Evolutionary conservation across 1,140 invertebrate species (phyloP).

Genomic region (Cyclina sinensis): DNA sequence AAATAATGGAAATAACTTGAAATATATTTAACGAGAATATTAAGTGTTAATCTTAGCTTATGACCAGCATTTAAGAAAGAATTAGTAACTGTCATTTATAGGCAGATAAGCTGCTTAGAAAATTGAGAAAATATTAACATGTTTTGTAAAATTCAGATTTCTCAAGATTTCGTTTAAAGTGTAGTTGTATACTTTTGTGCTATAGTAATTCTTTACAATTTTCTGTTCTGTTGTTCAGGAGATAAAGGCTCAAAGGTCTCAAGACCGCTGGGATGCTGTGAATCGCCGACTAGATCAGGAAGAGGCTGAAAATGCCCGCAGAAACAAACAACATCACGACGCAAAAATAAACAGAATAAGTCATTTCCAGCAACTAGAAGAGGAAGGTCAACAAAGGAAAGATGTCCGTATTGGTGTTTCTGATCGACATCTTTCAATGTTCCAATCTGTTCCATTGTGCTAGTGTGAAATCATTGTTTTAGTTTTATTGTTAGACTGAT

Average conservation of each 20-base stretch:
- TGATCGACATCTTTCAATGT: conserved; percentile 76
- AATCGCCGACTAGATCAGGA: conserved; percentile 73
- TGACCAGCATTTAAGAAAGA: no score
- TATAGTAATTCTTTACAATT: no score
- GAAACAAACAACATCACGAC: conserved; percentile 69
- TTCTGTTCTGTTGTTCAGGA: conserved; percentile 76
- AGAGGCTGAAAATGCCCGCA: conserved; percentile 64
- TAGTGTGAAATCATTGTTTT: conserved; percentile 18
- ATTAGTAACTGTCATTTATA: no score
- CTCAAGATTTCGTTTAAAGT: no score
- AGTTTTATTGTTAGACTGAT: not conserved
- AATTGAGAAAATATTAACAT: no score
- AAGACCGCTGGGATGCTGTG: conserved; percentile 71
- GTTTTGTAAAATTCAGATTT: no score
- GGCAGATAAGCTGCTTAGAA: no score
- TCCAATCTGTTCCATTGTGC: conserved; percentile 52
- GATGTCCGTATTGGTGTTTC: conserved; percentile 76
- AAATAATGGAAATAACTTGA: no score
- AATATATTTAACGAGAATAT: no score
- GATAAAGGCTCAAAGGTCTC: conserved; percentile 73
- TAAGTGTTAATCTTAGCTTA: no score
- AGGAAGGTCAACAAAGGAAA: conserved; percentile 77
- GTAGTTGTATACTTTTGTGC: no score
- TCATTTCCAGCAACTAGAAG: conserved; percentile 79
- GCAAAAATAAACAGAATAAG: conserved; percentile 79